A percentile compares a stretch with the other conserved stretches of the same genome.
phyloP scores from a whole-genome alignment of 2,888 invertebrate species.

The Metacarcinus magister region DNA sequence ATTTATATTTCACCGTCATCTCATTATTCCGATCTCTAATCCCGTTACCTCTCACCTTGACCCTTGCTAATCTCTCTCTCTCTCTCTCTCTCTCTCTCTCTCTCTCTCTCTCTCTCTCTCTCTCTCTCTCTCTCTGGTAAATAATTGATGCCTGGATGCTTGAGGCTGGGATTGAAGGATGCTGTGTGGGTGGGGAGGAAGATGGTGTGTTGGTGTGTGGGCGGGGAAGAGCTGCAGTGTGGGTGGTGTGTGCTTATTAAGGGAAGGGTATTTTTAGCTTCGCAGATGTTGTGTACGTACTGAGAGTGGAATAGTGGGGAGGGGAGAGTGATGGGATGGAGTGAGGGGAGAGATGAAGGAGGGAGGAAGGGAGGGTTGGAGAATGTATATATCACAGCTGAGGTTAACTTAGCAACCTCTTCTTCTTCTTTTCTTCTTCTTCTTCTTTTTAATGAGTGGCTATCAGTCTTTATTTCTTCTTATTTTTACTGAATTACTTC shows the following conservation, averaged over 20 bases:
- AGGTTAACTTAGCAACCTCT: not conserved
- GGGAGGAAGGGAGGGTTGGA: not conserved
- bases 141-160: not conserved
- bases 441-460: too few species aligned
- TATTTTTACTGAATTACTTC: too few species aligned
- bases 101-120: constrained; percentile 12
- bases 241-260: not conserved
- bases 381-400: not conserved
- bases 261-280: not conserved
- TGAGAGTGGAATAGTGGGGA: not conserved
- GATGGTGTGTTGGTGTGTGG: not conserved
- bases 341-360: not conserved
- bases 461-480: too few species aligned
- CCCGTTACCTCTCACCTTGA: not conserved
- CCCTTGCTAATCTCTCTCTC: not conserved
- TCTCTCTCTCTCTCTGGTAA: not conserved
- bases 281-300: not conserved
- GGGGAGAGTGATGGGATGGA: not conserved
- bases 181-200: not conserved
- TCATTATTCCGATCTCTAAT: not conserved
- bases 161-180: not conserved
- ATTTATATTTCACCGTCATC: not conserved
- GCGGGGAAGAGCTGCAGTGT: not conserved
- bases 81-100: not conserved
- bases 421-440: too few species aligned